Conservation (phyloP, 2,888 invertebrate species). For the Apamea monoglypha region DNA sequence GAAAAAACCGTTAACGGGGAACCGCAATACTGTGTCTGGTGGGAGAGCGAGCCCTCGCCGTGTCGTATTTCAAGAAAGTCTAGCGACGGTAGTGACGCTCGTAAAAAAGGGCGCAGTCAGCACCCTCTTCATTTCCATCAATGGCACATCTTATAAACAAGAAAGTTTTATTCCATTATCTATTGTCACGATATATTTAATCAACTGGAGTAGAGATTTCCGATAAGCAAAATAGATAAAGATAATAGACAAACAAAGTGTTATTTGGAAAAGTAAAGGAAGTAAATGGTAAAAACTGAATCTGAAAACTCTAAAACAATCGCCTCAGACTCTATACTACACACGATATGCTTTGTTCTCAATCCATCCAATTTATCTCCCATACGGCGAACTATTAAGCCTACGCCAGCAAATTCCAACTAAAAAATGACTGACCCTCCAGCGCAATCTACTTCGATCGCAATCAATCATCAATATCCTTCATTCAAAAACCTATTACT, state of each 20-base stretch:
- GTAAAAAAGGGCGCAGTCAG: constrained; percentile 82
- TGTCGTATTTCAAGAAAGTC: constrained; percentile 85
- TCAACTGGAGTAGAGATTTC: constrained; percentile 45
- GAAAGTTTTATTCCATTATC: constrained; percentile 44
- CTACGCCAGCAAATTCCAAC: constrained; percentile 29
- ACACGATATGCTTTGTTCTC: neutral
- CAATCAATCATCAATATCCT: constrained; percentile 68
- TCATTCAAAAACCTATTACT: constrained; percentile 65
- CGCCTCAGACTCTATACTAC: neutral
- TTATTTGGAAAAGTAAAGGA: neutral
- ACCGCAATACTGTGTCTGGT: constrained; percentile 73
- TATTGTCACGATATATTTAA: constrained; percentile 49
- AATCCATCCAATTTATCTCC: constrained; percentile 16
- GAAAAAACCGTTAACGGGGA: constrained; percentile 69
- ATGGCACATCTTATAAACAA: constrained; percentile 70
- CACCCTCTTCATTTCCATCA: constrained; percentile 76
- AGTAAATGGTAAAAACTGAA: neutral
- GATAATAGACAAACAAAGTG: neutral
- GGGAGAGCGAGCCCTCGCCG: constrained; percentile 68
- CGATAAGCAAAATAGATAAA: constrained; percentile 32
- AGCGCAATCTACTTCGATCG: constrained; percentile 56
- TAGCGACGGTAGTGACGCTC: constrained; percentile 76
- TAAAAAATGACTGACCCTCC: constrained; percentile 56
- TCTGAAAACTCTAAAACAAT: neutral
- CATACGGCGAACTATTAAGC: constrained; percentile 27